A percentile compares a stretch with the other conserved stretches of the same genome.
Conservation (phyloP, 2,113 vertebrate genomes). For the Dicrurus megarhynchus region DNA sequence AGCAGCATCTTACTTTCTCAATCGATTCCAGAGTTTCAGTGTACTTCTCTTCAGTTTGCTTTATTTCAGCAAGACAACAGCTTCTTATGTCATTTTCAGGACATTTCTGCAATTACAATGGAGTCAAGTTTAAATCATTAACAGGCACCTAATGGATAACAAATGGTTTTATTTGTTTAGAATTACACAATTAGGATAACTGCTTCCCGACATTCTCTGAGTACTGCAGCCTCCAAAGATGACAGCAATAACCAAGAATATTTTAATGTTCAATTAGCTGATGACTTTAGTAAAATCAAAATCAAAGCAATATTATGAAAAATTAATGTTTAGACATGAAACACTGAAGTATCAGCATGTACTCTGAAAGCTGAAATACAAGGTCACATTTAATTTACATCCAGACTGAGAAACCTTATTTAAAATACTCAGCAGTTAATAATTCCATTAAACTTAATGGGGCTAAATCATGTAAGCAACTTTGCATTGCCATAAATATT, state of each 20-base stretch:
- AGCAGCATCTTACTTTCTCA: constrained; percentile 81
- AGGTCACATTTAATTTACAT: neutral
- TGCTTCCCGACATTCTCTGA: constrained; percentile 17
- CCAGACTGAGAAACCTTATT: neutral
- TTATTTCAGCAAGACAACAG: constrained; percentile 94
- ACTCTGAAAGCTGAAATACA: neutral
- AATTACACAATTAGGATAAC: constrained; percentile 21
- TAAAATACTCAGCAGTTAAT: constrained; percentile 7
- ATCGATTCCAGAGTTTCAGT: constrained; percentile 96
- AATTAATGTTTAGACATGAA: constrained; percentile 1
- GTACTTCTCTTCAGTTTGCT: constrained; percentile 97
- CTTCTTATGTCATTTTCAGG: constrained; percentile 91
- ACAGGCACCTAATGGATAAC: neutral
- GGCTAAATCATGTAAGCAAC: neutral
- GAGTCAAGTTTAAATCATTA: constrained; percentile 39
- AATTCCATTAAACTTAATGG: neutral
- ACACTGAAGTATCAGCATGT: neutral
- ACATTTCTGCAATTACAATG: constrained; percentile 81
- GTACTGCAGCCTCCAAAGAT: neutral
- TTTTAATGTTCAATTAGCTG: constrained; percentile 14
- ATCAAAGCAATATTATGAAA: constrained; percentile 5
- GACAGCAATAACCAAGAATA: neutral
- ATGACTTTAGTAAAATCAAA: neutral
- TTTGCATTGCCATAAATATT: neutral
- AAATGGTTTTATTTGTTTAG: constrained; percentile 20